Evolutionary conservation across 2,888 invertebrate genomes (phyloP), one percentile per base, ranked within the genome.

Genomic region (Mythimna pallens): DNA sequence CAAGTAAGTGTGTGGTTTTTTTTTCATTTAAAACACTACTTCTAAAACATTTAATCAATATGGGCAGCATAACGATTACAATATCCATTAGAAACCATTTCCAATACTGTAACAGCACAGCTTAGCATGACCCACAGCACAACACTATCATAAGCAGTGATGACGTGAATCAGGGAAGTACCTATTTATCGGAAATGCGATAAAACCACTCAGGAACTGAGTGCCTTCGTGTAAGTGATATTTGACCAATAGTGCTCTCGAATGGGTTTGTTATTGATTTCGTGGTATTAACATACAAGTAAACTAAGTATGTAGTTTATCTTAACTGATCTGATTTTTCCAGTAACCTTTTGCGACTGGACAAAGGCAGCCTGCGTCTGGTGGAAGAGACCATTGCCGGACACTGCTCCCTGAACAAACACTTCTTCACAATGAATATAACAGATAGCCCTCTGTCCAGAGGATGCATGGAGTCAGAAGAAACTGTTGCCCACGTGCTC

Each of bases 151-250:
- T 71, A 43, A 62, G 54, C 52, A 30, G 22, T n/a, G 47, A 61
- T 82, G 79, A 82, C 82, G 82, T 82, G 67, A 54, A 62, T 70
- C 59, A 57, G 57, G 67, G 65, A 81, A 81, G 70, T 70, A 78
- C 69, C 70, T 61, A 66, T 68, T 83, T 79, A 83, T 79, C 57
- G 70, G 65, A 61, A 73, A 65, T 70, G 40, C 65, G 65, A 83
- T 81, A 79, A 83, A 79, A 59, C 67, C 80, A 70, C 66, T 74
- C 40, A 40, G 17, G 47, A 30, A 40, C 34, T 65, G 62, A 82
- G 67, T 80, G 82, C 70, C 22, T 8, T 12, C 40, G 17, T 30
- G 34, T 81, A 67, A 67, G 61, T 61, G 65, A 64, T 59, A 59
- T 82, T 82, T 77, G 70, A 78, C 70, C 78, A 82, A 47, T 34